Conservation (phyloP, 2,888 invertebrate species). For the Cecidostiba fungosa region DNA sequence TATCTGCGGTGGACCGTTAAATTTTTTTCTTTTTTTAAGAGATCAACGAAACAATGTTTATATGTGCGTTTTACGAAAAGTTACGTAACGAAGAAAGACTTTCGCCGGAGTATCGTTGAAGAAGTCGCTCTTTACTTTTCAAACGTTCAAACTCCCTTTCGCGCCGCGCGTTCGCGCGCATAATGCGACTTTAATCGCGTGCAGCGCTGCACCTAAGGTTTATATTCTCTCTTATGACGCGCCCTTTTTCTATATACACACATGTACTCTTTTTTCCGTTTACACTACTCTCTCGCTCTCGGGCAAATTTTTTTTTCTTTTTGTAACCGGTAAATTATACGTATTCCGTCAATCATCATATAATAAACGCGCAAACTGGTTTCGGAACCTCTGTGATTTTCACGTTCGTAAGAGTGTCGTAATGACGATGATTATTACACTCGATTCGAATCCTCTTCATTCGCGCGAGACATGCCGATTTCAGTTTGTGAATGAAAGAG, state of each 20-base stretch:
- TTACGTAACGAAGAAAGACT: conserved; percentile 37
- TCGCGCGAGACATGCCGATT: not conserved
- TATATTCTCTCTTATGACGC: not conserved
- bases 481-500: not conserved
- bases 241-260: not conserved
- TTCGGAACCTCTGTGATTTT: not conserved
- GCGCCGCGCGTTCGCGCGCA: conserved; percentile 36
- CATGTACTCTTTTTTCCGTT: not conserved
- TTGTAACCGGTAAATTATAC: not conserved
- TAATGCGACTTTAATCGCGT: conserved; percentile 66
- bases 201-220: not conserved
- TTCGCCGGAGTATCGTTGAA: conserved; percentile 20
- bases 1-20: too few relatives aligned
- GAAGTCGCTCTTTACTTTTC: conserved; percentile 8
- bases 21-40: too few relatives aligned
- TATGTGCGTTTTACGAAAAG: too few relatives aligned
- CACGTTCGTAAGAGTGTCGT: not conserved
- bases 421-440: not conserved
- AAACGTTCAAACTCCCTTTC: conserved; percentile 32
- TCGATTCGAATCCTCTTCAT: not conserved
- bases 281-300: not conserved
- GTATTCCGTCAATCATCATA: conserved; percentile 17
- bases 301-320: not conserved
- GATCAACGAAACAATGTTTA: too few relatives aligned
- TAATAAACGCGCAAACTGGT: not conserved